These are phyloP conservation scores for Mnemiopsis leidyi DNA, from an alignment of 37 sponge, comb jelly and placozoan species.

Conservation along the genomic window DNA sequence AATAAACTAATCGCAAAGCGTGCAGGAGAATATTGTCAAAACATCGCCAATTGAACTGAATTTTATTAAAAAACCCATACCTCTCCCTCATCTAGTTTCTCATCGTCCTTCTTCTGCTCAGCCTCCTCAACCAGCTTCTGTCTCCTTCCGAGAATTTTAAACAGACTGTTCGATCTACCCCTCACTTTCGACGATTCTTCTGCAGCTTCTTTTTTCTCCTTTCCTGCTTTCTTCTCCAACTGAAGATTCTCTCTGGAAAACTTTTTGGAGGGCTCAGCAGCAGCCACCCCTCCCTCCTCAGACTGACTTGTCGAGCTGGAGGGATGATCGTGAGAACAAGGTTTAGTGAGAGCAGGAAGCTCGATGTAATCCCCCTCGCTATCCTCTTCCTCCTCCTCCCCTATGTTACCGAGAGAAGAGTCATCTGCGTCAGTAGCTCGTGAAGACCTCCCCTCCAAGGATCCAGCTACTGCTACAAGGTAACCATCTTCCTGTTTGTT, in stretches of 20 bases:
- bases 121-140: constrained; percentile 18
- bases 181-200: neutral
- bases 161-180: constrained; percentile 12
- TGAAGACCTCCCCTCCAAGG: neutral
- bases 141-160: constrained; percentile 11
- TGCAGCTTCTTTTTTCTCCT: neutral
- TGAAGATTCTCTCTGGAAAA: neutral
- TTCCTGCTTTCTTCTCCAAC: neutral
- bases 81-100: neutral
- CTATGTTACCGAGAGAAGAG: neutral
- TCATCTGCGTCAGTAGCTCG: neutral
- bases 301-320: too few species aligned
- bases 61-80: neutral
- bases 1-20: too few species aligned
- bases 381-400: constrained; percentile 14
- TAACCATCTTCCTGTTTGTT: neutral
- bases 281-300: neutral
- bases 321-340: neutral
- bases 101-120: neutral
- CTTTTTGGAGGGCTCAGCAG: too few species aligned
- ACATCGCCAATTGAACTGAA: too few species aligned
- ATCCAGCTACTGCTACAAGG: neutral
- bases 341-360: neutral
- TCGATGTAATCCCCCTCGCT: neutral
- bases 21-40: too few species aligned